A percentile compares a stretch with the other conserved stretches of the same genome.
Conservation (phyloP, 1,140 invertebrate genomes). For the Pararge aegeria region DNA sequence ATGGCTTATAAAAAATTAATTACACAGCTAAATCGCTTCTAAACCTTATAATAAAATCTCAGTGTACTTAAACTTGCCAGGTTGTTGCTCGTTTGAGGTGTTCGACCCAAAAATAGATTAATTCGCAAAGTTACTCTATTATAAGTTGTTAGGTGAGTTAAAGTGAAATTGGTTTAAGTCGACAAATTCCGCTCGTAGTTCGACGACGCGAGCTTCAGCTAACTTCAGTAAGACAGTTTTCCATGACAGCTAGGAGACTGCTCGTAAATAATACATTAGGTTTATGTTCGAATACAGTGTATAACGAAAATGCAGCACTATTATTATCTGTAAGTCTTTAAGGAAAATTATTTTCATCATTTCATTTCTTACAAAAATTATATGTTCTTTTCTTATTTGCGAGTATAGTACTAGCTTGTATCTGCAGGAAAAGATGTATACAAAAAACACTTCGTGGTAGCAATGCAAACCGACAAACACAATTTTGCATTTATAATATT, state of each 20-base stretch:
- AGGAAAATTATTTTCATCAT: no score
- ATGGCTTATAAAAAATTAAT: no score
- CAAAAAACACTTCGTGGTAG: no score
- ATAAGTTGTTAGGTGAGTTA: slow-evolving; percentile 71
- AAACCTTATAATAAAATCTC: slow-evolving; percentile 17
- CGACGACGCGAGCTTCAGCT: slow-evolving; percentile 49
- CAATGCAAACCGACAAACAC: no score
- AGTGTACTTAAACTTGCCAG: slow-evolving; percentile 13
- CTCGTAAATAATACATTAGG: slow-evolving; percentile 39
- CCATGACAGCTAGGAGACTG: slow-evolving; percentile 45
- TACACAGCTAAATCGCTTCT: not conserved
- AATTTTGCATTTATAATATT: no score
- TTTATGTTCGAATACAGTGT: slow-evolving; percentile 14
- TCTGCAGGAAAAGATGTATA: no score
- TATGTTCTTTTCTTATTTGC: no score
- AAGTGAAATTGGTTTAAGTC: slow-evolving; percentile 72
- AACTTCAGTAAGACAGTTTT: slow-evolving; percentile 59
- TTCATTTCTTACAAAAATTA: no score
- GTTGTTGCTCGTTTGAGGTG: slow-evolving; percentile 44
- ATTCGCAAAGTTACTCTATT: slow-evolving; percentile 73
- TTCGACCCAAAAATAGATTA: slow-evolving; percentile 63
- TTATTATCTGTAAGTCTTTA: not conserved
- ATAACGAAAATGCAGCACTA: not conserved
- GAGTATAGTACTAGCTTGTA: no score
- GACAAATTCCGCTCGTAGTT: slow-evolving; percentile 71